phyloP scores from a whole-genome alignment of 2,888 invertebrate genomes.

The Sympetrum striolatum region DNA sequence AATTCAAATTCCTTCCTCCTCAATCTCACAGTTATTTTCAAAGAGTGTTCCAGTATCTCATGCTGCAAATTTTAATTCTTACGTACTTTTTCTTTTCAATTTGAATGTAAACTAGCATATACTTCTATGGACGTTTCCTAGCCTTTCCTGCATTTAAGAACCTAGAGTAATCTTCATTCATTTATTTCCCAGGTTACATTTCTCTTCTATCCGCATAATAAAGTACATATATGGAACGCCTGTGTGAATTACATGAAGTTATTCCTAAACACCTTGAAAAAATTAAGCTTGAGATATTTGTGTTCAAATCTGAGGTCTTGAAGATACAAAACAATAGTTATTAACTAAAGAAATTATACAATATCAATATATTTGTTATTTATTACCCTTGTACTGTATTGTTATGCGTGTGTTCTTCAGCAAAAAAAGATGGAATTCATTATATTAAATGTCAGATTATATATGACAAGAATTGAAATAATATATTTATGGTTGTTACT shows the following conservation, averaged over 20 bases:
- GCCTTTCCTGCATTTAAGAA: background rate
- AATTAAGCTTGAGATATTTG: constrained; percentile 46
- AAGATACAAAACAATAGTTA: constrained; percentile 36
- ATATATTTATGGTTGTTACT: constrained; percentile 40
- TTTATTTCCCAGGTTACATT: constrained; percentile 28
- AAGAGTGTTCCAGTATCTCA: too few species aligned
- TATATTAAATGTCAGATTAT: constrained; percentile 42
- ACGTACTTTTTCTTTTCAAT: too few species aligned
- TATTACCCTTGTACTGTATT: constrained; percentile 45
- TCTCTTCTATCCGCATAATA: constrained; percentile 41
- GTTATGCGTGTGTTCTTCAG: constrained; percentile 44
- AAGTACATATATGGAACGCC: constrained; percentile 43
- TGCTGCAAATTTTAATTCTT: too few species aligned
- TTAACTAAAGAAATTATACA: constrained; percentile 37
- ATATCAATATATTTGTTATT: constrained; percentile 42
- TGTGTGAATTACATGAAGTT: constrained; percentile 35
- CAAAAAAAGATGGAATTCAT: constrained; percentile 41
- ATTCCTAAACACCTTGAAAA: constrained; percentile 42
- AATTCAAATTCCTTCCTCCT: too few species aligned
- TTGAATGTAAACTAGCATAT: too few species aligned
- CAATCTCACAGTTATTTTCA: too few species aligned
- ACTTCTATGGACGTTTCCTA: background rate
- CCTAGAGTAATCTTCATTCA: background rate
- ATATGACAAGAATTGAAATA: constrained; percentile 38
- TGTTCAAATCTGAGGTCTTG: constrained; percentile 47